Percentiles rank a stretch among this genome's conserved stretches.
Evolutionary conservation across 2,797 vertebrate species (phyloP).

Genomic region (Aeoliscus strigatus): DNA sequence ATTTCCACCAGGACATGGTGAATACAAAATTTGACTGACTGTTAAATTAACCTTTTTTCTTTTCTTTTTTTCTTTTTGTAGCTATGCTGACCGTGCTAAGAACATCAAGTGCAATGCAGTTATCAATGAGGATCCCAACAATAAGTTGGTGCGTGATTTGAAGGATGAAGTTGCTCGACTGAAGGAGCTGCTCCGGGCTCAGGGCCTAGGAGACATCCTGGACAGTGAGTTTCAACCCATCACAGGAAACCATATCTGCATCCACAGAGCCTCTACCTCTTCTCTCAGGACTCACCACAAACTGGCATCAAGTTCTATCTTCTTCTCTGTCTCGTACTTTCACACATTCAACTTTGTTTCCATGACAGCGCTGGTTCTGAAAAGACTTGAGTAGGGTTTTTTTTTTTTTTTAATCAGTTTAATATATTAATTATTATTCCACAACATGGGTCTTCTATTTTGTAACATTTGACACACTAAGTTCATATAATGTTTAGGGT

Average conservation of each 20-base stretch:
- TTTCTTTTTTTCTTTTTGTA: conserved; percentile 43
- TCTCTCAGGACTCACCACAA: conserved; percentile 22
- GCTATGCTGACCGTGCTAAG: conserved; percentile 96
- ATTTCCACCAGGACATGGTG: too few species aligned
- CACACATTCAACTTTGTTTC: conserved; percentile 24
- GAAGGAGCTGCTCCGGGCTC: conserved; percentile 92
- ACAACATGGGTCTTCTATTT: too few species aligned
- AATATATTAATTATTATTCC: not conserved
- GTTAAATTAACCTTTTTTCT: too few species aligned
- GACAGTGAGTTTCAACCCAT: conserved; percentile 87
- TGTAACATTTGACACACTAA: not conserved
- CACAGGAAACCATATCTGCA: conserved; percentile 9
- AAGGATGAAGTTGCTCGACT: conserved; percentile 95
- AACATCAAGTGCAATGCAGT: conserved; percentile 98
- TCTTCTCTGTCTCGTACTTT: conserved; percentile 26
- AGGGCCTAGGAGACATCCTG: conserved; percentile 95
- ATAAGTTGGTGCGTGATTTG: conserved; percentile 93
- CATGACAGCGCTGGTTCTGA: conserved; percentile 14
- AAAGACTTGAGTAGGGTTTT: too few species aligned
- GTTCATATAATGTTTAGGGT: conserved; percentile 1
- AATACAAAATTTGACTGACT: too few species aligned
- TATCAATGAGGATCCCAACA: conserved; percentile 98
- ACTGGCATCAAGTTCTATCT: conserved; percentile 25
- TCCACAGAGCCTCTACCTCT: conserved; percentile 20
- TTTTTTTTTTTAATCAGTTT: conserved; percentile 1